These are phyloP conservation scores for Bergia puertoricense DNA, from an alignment of 92 coral and sea anemone species.

Conservation along the genomic window DNA sequence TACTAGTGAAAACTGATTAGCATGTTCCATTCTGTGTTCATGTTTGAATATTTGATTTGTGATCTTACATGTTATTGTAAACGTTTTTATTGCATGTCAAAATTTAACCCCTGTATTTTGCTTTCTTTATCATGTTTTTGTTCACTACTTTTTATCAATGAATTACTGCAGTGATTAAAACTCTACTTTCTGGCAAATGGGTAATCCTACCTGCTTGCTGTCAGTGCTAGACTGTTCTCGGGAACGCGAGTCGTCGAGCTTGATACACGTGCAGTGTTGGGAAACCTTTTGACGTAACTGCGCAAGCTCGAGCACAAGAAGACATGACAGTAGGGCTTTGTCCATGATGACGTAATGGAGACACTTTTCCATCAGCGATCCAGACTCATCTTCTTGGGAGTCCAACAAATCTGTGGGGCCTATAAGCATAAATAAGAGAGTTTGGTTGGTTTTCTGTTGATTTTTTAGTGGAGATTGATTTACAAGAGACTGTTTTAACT, in stretches of 20 bases:
- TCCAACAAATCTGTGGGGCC: slow-evolving; percentile 71
- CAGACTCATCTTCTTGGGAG: slow-evolving; percentile 67
- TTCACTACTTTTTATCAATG: neutral
- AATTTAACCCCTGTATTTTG: neutral
- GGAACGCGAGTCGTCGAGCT: neutral
- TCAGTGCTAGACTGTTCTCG: neutral
- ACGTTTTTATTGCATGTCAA: neutral
- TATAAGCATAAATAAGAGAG: slow-evolving; percentile 19
- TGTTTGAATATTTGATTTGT: neutral
- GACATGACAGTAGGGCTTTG: slow-evolving; percentile 81
- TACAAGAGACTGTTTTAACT: too few relatives aligned
- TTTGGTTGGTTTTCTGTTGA: too few relatives aligned
- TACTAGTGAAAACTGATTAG: neutral
- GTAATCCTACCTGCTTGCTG: slow-evolving; percentile 23
- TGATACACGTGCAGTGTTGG: slow-evolving; percentile 1
- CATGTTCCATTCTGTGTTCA: neutral
- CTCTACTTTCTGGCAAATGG: neutral
- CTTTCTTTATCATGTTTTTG: neutral
- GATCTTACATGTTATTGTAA: neutral
- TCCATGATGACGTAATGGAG: slow-evolving; percentile 83
- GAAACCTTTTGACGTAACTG: slow-evolving; percentile 36
- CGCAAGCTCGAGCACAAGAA: slow-evolving; percentile 75
- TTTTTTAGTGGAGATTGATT: too few relatives aligned
- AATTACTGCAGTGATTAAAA: neutral
- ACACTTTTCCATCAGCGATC: slow-evolving; percentile 73